These are phyloP conservation scores for Sebastes fasciatus DNA, from an alignment of 2,113 vertebrate species.

Conservation along the genomic window DNA sequence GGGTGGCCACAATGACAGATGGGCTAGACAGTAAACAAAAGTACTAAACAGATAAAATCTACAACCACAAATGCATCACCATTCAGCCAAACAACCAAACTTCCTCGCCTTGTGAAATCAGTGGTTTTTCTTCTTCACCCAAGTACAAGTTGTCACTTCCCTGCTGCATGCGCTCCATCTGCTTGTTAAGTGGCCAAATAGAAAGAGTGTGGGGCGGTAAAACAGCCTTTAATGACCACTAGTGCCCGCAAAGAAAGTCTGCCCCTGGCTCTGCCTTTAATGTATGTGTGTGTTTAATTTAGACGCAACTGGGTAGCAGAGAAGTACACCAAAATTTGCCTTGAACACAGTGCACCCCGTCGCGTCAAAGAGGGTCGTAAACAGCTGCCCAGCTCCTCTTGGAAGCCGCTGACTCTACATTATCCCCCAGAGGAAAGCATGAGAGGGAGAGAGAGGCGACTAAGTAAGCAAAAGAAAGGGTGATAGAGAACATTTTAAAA, in stretches of 20 bases:
- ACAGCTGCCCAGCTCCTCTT: constrained; percentile 70
- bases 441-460: constrained; percentile 23
- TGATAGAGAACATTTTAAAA: neutral
- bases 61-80: neutral
- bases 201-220: constrained; percentile 51
- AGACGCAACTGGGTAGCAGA: constrained; percentile 71
- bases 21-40: neutral
- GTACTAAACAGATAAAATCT: neutral
- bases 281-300: constrained; percentile 82
- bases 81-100: neutral
- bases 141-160: constrained; percentile 40
- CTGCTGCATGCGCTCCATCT: constrained; percentile 53
- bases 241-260: constrained; percentile 78
- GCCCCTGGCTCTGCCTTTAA: constrained; percentile 71
- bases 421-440: constrained; percentile 31
- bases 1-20: neutral
- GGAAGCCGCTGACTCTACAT: constrained; percentile 79
- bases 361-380: constrained; percentile 79
- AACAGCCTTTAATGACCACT: constrained; percentile 72
- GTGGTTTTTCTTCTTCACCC: neutral
- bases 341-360: constrained; percentile 74
- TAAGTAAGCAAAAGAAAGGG: constrained; percentile 30
- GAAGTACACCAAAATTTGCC: constrained; percentile 65
- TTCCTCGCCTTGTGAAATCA: neutral
- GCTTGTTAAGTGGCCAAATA: constrained; percentile 64